phyloP scores from a whole-genome alignment of 2,888 invertebrate species.

The Coremacera marginata region DNA sequence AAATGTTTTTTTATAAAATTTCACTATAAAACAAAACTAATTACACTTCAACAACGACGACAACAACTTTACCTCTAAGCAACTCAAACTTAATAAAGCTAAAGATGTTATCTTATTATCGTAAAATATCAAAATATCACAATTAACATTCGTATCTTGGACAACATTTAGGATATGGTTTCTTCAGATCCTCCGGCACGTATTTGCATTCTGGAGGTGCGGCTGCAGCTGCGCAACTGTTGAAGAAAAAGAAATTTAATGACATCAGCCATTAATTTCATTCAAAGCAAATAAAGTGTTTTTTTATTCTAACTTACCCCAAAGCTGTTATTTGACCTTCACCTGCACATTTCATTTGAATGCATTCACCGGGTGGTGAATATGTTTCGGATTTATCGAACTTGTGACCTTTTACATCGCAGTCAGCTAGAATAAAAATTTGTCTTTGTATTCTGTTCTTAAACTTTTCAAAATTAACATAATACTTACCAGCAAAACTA shows the following conservation, averaged over 20 bases:
- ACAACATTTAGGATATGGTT: conserved; percentile 58
- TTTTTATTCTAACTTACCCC: conserved; percentile 46
- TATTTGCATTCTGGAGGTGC: conserved; percentile 49
- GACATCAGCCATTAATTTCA: too few relatives aligned
- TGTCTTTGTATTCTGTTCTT: neutral
- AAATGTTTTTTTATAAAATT: too few relatives aligned
- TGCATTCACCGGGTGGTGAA: conserved; percentile 50
- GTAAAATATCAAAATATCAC: neutral
- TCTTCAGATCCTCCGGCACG: conserved; percentile 46
- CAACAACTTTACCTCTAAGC: too few relatives aligned
- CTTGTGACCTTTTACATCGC: conserved; percentile 34
- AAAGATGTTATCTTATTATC: too few relatives aligned
- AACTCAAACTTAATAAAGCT: too few relatives aligned
- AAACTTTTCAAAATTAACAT: neutral
- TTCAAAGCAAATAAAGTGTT: neutral
- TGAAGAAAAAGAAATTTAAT: neutral
- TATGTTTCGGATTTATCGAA: conserved; percentile 49
- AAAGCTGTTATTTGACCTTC: conserved; percentile 35
- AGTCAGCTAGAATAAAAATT: conserved; percentile 37
- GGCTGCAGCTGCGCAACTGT: conserved; percentile 48
- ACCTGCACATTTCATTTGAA: conserved; percentile 45
- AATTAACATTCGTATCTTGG: conserved; percentile 43
- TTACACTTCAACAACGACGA: too few relatives aligned
- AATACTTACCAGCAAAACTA: neutral
- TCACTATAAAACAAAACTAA: too few relatives aligned